Conservation (phyloP, 35 echinoderm and acorn worm genomes). For the Ophioderma brevispina region DNA sequence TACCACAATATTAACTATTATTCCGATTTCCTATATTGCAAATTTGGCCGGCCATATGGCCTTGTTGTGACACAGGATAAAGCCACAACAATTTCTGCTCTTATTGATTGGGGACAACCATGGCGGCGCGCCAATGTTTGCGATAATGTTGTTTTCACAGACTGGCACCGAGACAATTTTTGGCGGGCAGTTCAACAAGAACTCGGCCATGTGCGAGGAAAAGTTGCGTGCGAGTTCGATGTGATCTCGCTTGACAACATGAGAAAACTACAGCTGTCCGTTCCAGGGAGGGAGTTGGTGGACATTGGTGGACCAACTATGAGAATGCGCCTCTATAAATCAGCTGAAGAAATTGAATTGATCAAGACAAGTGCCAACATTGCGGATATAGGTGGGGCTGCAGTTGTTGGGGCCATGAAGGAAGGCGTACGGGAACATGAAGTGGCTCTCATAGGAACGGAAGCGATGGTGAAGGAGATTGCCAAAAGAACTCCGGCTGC, state of each 20-base stretch:
- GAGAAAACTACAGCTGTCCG: constrained; percentile 59
- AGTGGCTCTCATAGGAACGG: constrained; percentile 66
- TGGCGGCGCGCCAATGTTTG: constrained; percentile 17
- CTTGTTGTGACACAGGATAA: constrained; percentile 86
- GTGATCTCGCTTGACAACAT: constrained; percentile 68
- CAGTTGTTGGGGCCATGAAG: constrained; percentile 65
- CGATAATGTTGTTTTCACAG: constrained; percentile 78
- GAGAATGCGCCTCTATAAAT: constrained; percentile 87
- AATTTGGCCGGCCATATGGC: constrained; percentile 84
- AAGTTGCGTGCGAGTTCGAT: constrained; percentile 68
- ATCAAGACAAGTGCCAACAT: constrained; percentile 84
- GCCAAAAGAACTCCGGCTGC: constrained; percentile 70
- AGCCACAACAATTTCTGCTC: constrained; percentile 59
- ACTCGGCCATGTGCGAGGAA: constrained; percentile 15
- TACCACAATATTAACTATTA: constrained; percentile 92
- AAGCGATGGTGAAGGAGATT: constrained; percentile 91
- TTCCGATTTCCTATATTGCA: constrained; percentile 84
- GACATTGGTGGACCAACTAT: constrained; percentile 86
- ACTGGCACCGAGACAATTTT: constrained; percentile 93
- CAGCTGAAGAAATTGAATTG: constrained; percentile 75
- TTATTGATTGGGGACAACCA: constrained; percentile 84
- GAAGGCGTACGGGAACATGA: constrained; percentile 84
- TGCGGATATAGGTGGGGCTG: constrained; percentile 76
- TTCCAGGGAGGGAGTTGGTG: constrained; percentile 54
- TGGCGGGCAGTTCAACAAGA: constrained; percentile 70